Conservation (phyloP, 2,888 invertebrate genomes). For the Drosophila crucigera region DNA sequence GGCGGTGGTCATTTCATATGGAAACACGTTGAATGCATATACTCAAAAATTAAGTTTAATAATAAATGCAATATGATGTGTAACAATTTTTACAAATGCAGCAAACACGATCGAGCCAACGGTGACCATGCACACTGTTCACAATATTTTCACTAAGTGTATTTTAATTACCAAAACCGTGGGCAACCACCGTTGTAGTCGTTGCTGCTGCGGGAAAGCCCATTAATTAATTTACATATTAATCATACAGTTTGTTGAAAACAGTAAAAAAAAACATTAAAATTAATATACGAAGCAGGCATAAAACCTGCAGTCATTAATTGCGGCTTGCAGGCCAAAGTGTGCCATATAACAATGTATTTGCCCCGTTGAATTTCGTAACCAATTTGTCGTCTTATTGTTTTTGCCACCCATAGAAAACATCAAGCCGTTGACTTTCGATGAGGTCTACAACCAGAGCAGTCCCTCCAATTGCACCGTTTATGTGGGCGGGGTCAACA, state of each 20-base stretch:
- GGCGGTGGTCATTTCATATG: not conserved
- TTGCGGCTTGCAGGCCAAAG: conserved; percentile 30
- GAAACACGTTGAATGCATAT: not conserved
- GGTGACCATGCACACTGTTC: conserved; percentile 43
- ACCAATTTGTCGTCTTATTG: conserved; percentile 18
- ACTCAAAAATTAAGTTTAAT: conserved; percentile 40
- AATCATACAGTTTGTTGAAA: conserved; percentile 70
- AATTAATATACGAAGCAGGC: conserved; percentile 22
- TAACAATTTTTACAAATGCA: conserved; percentile 70
- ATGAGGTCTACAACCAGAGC: conserved; percentile 99
- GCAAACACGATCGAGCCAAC: conserved; percentile 45
- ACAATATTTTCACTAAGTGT: conserved; percentile 67
- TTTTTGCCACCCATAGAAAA: conserved; percentile 87
- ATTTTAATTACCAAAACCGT: conserved; percentile 79
- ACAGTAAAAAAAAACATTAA: conserved; percentile 14
- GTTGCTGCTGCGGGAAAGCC: conserved; percentile 64
- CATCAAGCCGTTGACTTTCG: conserved; percentile 96
- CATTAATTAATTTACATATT: conserved; percentile 81
- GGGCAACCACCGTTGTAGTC: conserved; percentile 44
- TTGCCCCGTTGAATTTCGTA: conserved; percentile 22
- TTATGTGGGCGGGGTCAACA: conserved; percentile 95
- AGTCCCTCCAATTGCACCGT: conserved; percentile 99
- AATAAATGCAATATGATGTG: conserved; percentile 74
- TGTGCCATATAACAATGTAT: conserved; percentile 14
- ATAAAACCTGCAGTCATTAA: conserved; percentile 60